phyloP scores from a whole-genome alignment of 2,113 vertebrate species.

The Bostrychus sinensis region DNA sequence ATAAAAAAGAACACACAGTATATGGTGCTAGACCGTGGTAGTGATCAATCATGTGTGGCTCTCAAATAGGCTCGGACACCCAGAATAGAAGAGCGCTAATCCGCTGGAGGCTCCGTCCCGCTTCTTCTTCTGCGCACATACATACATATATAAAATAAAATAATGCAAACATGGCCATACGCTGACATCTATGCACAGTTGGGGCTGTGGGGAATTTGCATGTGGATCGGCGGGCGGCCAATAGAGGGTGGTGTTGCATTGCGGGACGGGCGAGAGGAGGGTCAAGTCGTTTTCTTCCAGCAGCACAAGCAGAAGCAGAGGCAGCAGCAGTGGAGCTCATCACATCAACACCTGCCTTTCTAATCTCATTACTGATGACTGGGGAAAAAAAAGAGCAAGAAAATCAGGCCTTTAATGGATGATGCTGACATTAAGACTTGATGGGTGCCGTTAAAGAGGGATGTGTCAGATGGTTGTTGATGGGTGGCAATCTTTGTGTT shows the following conservation, averaged over 20 bases:
- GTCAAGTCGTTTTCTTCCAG: constrained; percentile 2
- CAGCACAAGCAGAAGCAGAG: background rate
- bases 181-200: background rate
- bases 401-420: constrained; percentile 28
- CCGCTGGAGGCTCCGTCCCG: background rate
- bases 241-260: constrained; percentile 81
- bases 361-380: constrained; percentile 34
- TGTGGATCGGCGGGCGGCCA: constrained; percentile 61
- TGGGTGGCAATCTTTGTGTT: background rate
- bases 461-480: constrained; percentile 16
- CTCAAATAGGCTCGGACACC: constrained; percentile 18
- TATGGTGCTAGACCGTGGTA: constrained; percentile 4
- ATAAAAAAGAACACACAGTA: constrained; percentile 13
- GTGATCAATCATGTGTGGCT: constrained; percentile 39
- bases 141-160: constrained; percentile 4
- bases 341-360: constrained; percentile 28
- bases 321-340: constrained; percentile 18
- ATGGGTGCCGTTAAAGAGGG: constrained; percentile 30
- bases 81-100: constrained; percentile 15
- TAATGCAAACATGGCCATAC: background rate
- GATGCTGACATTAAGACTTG: constrained; percentile 30
- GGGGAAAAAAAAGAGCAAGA: background rate
- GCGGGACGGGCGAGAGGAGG: constrained; percentile 51
- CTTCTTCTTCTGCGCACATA: background rate
- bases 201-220: constrained; percentile 34